These are phyloP conservation scores for Semaprochilodus insignis DNA, from an alignment of 2,797 vertebrate genomes.

Conservation along the genomic window DNA sequence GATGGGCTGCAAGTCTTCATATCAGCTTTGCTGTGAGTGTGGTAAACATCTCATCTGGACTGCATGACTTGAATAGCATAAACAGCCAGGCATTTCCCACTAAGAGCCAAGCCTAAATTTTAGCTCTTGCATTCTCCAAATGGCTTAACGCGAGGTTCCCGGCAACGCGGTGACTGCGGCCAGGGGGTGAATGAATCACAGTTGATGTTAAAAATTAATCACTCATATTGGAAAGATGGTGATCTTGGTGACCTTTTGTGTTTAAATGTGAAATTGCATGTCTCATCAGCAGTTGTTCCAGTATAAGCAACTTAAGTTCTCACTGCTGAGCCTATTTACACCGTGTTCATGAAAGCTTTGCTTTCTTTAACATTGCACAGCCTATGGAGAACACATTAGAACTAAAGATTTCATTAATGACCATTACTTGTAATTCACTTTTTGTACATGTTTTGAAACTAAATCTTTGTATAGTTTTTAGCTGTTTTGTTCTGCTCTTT, in stretches of 20 bases:
- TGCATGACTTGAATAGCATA: not conserved
- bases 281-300: not conserved
- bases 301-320: not conserved
- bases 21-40: not conserved
- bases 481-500: no score
- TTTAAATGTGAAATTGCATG: not conserved
- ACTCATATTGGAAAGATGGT: not conserved
- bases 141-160: not conserved
- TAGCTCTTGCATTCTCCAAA: not conserved
- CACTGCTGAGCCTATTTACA: not conserved
- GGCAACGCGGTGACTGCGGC: not conserved
- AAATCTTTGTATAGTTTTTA: no score
- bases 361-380: not conserved
- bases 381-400: no score
- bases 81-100: not conserved
- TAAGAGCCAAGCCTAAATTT: not conserved
- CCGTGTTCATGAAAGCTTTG: not conserved
- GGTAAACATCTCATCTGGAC: not conserved
- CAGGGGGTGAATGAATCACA: conserved; percentile 1
- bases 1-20: not conserved
- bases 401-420: no score
- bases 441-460: no score
- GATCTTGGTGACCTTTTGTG: not conserved
- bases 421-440: no score
- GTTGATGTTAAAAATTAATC: conserved; percentile 16